Percentiles rank a stretch among this genome's conserved stretches.
phyloP scores from a whole-genome alignment of 1,140 invertebrate genomes.

The Zaprionus nigranus region DNA sequence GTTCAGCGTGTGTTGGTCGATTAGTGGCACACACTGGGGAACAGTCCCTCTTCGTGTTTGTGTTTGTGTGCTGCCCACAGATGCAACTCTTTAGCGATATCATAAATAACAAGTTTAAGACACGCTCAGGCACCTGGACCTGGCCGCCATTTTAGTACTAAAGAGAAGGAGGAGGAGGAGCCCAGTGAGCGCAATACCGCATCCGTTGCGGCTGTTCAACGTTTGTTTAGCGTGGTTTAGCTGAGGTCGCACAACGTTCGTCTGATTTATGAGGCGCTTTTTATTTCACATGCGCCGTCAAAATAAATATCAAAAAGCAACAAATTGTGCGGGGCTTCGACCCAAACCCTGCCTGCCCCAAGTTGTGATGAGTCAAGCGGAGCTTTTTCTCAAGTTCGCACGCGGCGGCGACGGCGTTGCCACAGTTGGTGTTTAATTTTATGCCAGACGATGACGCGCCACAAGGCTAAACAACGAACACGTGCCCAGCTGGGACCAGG shows the following conservation, averaged over 20 bases:
- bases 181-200: conserved; percentile 7
- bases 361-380: conserved; percentile 22
- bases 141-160: conserved; percentile 38
- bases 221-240: conserved; percentile 11
- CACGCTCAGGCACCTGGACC: conserved; percentile 55
- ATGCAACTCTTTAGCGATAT: conserved; percentile 49
- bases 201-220: conserved; percentile 51
- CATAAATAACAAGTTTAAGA: conserved; percentile 77
- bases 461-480: conserved; percentile 62
- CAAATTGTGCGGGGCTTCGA: conserved; percentile 62
- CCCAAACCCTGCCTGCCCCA: neutral
- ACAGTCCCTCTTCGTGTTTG: neutral
- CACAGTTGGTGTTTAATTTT: conserved; percentile 71
- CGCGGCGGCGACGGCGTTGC: too few species aligned
- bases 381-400: conserved; percentile 33
- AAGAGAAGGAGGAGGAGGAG: neutral
- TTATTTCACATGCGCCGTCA: conserved; percentile 62
- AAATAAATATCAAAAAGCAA: conserved; percentile 82
- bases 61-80: conserved; percentile 30
- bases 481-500: conserved; percentile 47
- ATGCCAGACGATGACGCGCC: conserved; percentile 56
- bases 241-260: conserved; percentile 5
- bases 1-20: conserved; percentile 18
- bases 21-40: conserved; percentile 19
- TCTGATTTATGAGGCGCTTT: conserved; percentile 71